These are phyloP conservation scores for Frankliniella fusca DNA, from an alignment of 2,888 invertebrate genomes.

Conservation along the genomic window DNA sequence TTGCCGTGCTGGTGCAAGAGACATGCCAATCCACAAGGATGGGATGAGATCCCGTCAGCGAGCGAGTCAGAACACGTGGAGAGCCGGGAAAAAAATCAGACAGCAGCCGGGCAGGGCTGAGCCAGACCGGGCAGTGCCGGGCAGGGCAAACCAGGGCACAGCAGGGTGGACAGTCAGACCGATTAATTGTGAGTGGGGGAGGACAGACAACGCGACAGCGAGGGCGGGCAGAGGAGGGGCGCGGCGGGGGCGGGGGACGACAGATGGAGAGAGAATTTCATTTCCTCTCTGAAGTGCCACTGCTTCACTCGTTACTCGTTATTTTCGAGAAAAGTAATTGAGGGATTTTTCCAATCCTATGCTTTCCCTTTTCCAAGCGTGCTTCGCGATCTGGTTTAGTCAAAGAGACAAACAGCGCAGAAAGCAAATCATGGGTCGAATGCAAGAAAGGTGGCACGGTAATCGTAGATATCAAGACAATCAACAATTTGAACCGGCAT, in stretches of 20 bases:
- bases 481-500: too few species aligned
- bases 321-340: conserved; percentile 9
- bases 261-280: conserved; percentile 20
- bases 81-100: neutral
- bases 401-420: too few species aligned
- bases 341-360: neutral
- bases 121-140: neutral
- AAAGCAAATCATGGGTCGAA: too few species aligned
- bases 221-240: neutral
- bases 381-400: too few species aligned
- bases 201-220: neutral
- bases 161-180: neutral
- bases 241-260: neutral
- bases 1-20: too few species aligned
- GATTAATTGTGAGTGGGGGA: neutral
- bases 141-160: neutral
- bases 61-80: neutral
- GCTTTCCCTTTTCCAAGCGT: neutral
- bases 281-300: conserved; percentile 17
- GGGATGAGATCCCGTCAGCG: neutral
- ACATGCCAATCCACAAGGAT: neutral
- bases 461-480: too few species aligned
- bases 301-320: conserved; percentile 14
- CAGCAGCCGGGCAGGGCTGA: neutral
- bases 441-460: too few species aligned